Evolutionary conservation across 2,113 vertebrate species (phyloP).

Genomic region (Prinia subflava): DNA sequence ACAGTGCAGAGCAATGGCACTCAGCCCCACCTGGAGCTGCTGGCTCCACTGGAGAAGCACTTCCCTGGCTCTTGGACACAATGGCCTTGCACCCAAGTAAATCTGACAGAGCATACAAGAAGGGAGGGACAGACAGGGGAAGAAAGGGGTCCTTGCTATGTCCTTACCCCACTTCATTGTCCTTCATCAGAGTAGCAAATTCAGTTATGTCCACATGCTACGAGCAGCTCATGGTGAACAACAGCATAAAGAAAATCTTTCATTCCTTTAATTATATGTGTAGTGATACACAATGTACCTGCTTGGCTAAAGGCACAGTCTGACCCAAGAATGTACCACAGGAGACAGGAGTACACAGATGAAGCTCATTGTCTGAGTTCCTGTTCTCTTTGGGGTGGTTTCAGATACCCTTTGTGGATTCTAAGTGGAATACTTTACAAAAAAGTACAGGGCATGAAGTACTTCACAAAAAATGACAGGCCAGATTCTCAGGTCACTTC

Average conservation of each 20-base stretch:
- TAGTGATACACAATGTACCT: neutral
- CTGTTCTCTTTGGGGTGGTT: neutral
- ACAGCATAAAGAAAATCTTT: neutral
- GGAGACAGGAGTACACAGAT: neutral
- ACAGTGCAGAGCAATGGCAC: fast-evolving
- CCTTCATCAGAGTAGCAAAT: neutral
- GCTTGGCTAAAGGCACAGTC: neutral
- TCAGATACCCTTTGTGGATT: neutral
- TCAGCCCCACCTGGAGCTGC: neutral
- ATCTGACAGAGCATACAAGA: fast-evolving
- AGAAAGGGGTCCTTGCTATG: neutral
- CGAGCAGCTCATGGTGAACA: neutral
- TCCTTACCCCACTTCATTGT: neutral
- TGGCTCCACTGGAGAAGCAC: neutral
- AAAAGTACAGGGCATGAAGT: neutral
- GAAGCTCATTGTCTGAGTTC: neutral
- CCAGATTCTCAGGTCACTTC: neutral
- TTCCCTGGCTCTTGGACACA: neutral
- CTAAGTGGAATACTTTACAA: neutral
- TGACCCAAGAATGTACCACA: neutral
- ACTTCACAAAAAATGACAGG: neutral
- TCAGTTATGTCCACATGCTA: neutral
- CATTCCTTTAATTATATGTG: neutral
- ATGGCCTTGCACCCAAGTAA: neutral
- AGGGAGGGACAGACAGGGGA: neutral